Evolutionary conservation across 2,888 invertebrate species (phyloP).

Genomic region (Epirrita christyi): DNA sequence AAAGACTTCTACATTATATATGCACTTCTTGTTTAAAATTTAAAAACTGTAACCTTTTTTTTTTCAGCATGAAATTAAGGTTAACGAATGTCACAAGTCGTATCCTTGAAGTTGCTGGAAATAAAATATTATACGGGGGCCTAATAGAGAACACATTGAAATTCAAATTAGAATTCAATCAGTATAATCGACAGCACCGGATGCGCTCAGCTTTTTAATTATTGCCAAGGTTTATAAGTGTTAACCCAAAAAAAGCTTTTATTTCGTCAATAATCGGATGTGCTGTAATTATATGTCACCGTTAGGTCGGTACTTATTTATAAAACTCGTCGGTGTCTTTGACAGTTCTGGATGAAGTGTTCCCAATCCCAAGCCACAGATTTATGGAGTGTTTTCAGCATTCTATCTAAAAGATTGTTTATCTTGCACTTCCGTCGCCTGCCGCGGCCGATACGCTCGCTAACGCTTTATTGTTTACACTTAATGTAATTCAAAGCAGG

Average conservation of each 20-base stretch:
- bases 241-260: constrained; percentile 59
- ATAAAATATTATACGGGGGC: constrained; percentile 64
- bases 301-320: constrained; percentile 51
- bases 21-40: constrained; percentile 20
- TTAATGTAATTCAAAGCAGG: constrained; percentile 84
- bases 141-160: constrained; percentile 69
- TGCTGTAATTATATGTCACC: constrained; percentile 53
- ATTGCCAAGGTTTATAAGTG: constrained; percentile 73
- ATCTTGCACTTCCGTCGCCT: constrained; percentile 82
- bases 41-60: constrained; percentile 39
- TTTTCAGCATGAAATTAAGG: constrained; percentile 58
- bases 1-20: constrained; percentile 18
- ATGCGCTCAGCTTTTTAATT: constrained; percentile 75
- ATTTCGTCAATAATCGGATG: constrained; percentile 48
- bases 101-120: constrained; percentile 69
- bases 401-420: constrained; percentile 84
- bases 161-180: constrained; percentile 77
- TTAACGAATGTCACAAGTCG: constrained; percentile 60
- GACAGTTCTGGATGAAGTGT: constrained; percentile 72
- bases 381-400: constrained; percentile 79
- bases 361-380: constrained; percentile 62
- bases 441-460: constrained; percentile 79
- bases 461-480: constrained; percentile 83
- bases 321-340: constrained; percentile 49
- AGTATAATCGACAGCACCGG: constrained; percentile 70